phyloP scores from a whole-genome alignment of 2,888 invertebrate species.

The Cryptophagus acutangulus region DNA sequence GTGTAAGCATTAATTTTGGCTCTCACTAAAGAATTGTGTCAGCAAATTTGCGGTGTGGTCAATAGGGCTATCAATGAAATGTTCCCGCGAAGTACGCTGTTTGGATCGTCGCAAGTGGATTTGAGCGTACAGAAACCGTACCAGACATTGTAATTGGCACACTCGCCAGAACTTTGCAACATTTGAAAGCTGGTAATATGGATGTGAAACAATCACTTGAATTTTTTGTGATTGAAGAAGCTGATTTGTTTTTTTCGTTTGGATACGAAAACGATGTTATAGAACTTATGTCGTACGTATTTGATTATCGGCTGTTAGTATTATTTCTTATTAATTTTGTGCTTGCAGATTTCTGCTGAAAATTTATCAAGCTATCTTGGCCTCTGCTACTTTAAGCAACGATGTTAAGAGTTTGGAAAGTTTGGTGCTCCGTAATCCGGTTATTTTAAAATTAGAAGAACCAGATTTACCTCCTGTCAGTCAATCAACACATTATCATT shows the following conservation, averaged over 20 bases:
- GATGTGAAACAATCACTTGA: conserved; percentile 72
- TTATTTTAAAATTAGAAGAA: conserved; percentile 89
- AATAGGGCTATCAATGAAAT: conserved; percentile 74
- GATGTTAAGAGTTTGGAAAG: conserved; percentile 89
- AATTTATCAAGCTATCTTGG: conserved; percentile 87
- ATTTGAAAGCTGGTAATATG: conserved; percentile 71
- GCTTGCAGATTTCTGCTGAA: conserved; percentile 64
- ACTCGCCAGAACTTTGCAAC: conserved; percentile 75
- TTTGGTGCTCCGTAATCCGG: conserved; percentile 90
- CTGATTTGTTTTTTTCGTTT: conserved; percentile 95
- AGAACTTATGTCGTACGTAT: conserved; percentile 49
- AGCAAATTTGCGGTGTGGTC: conserved; percentile 66
- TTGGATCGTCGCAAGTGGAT: conserved; percentile 73
- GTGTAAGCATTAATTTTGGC: conserved; percentile 77
- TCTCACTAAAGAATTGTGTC: conserved; percentile 90
- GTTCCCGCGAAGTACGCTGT: conserved; percentile 77
- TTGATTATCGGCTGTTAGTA: conserved; percentile 1
- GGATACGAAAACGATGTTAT: conserved; percentile 89
- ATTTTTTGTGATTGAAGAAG: conserved; percentile 94
- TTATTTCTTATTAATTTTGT: conserved; percentile 8
- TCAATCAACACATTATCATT: conserved; percentile 85
- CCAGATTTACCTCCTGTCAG: conserved; percentile 83
- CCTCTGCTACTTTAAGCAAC: conserved; percentile 93
- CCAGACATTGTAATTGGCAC: conserved; percentile 92
- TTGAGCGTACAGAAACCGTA: conserved; percentile 67